Conservation (phyloP, 1,140 invertebrate genomes). For the Drosophila kepulauana region DNA sequence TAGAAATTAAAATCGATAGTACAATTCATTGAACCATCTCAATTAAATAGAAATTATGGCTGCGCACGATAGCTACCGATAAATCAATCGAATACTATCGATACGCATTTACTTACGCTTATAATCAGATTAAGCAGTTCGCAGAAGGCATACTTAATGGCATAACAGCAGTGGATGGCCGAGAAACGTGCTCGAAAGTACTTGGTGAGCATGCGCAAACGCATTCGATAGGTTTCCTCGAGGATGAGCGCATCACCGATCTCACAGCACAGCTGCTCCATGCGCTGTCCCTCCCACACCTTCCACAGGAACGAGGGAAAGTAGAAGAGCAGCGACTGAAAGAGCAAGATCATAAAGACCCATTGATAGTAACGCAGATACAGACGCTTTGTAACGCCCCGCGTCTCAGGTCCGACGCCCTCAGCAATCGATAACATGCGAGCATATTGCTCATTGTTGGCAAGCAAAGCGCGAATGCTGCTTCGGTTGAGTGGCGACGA, state of each 20-base stretch:
- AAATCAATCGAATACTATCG: constrained; percentile 7
- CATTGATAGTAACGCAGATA: constrained; percentile 95
- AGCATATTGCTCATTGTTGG: constrained; percentile 60
- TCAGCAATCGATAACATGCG: constrained; percentile 66
- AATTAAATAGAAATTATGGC: not conserved
- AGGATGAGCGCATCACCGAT: constrained; percentile 83
- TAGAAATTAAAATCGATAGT: not conserved
- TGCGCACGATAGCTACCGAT: too few species aligned
- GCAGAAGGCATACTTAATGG: constrained; percentile 89
- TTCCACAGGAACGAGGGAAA: constrained; percentile 92
- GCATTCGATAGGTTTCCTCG: constrained; percentile 86
- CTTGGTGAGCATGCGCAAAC: constrained; percentile 86
- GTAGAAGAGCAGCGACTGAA: constrained; percentile 92
- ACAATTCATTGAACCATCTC: not conserved
- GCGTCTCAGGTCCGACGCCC: constrained; percentile 64
- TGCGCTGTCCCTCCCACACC: constrained; percentile 89
- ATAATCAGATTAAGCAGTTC: constrained; percentile 91
- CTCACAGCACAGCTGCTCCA: constrained; percentile 86
- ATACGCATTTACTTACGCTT: constrained; percentile 85
- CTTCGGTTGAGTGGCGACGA: constrained; percentile 43
- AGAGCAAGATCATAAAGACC: constrained; percentile 93
- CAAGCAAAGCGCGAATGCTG: constrained; percentile 57
- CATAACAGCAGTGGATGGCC: constrained; percentile 89
- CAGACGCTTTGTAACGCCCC: constrained; percentile 86
- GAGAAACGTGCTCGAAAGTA: constrained; percentile 86